Evolutionary conservation across 2,797 vertebrate genomes (phyloP), one percentile per base, ranked within the genome.

Genomic region (Muscicapa striata): DNA sequence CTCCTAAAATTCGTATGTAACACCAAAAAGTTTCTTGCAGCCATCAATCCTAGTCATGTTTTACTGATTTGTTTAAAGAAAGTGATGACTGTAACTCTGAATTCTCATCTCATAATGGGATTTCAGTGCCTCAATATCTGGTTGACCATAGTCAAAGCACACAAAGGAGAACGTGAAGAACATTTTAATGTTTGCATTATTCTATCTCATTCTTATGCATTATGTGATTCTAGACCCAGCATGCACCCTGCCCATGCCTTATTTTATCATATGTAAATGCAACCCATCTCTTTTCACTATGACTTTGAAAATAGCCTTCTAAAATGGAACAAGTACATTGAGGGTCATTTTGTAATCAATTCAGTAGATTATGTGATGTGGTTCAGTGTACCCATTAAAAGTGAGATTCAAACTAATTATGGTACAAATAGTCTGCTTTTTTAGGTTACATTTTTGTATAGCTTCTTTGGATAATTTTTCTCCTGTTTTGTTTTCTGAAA

Each of bases 181-280:
- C 61, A 72, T 75, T 82, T 89, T 75, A 75, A 84, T 64, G 70
- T 54, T 87, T 81, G 13, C 24, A 72, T 92, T 95, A 82, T 89
- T 34, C 34, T 19, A 1, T 15, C 55, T 92, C 63, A 82, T 93
- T 90, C 51, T 69, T 63, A 93, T 78, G 70, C 70, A 84, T 46
- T 58, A 18, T 34, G 48, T 48, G 52, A 49, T 36, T 23, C 49
- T 34, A 49, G 43, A 87, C 24, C 36, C 79, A 91, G 48, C 61
- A 54, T 54, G n/a, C 48, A 69, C 40, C 30, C 36, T 80, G 29
- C 32, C n/a, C 23, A 29, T 72, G 48, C 36, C 40, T 91, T 80
- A 29, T 73, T 90, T 90, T 85, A 69, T 83, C 61, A 43, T 80
- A 83, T 88, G 90, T 66, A 95, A 95, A 91, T 88, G 83, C n/a